These are phyloP conservation scores for Macropodus opercularis DNA, from an alignment of 2,797 vertebrate species.

Conservation along the genomic window DNA sequence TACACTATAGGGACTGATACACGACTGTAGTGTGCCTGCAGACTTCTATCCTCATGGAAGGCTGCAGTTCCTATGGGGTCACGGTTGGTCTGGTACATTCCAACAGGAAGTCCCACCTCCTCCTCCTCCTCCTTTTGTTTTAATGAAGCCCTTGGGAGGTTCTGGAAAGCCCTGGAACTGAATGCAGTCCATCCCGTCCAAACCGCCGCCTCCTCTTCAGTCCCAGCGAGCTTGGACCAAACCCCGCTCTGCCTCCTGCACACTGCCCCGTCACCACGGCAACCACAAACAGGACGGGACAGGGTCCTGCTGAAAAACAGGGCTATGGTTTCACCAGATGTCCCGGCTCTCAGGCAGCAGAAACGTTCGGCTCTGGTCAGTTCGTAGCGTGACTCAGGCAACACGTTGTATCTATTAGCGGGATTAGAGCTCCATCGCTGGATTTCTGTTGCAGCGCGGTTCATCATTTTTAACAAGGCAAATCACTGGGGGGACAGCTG, in stretches of 20 bases:
- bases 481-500: constrained; percentile 40
- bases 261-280: constrained; percentile 52
- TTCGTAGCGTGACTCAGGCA: constrained; percentile 54
- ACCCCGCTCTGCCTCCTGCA: constrained; percentile 64
- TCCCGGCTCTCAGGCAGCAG: constrained; percentile 46
- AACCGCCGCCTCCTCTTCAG: constrained; percentile 76
- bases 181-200: constrained; percentile 90
- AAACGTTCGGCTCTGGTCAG: constrained; percentile 39
- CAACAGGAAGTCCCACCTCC: constrained; percentile 89
- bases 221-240: constrained; percentile 69
- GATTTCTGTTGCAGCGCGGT: constrained; percentile 5
- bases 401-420: constrained; percentile 51
- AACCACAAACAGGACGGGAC: constrained; percentile 69
- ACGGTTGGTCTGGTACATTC: constrained; percentile 84
- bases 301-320: constrained; percentile 53
- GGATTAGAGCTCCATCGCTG: constrained; percentile 7
- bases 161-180: constrained; percentile 90
- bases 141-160: constrained; percentile 93
- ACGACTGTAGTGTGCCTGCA: constrained; percentile 4
- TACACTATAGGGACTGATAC: constrained; percentile 7
- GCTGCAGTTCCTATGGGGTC: constrained; percentile 76
- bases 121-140: constrained; percentile 76
- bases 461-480: constrained; percentile 39
- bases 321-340: constrained; percentile 76
- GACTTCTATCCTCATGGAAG: constrained; percentile 67